Evolutionary conservation across 2,113 vertebrate genomes (phyloP), one percentile per base, ranked within the genome.

Genomic region (Ariopsis seemanni): DNA sequence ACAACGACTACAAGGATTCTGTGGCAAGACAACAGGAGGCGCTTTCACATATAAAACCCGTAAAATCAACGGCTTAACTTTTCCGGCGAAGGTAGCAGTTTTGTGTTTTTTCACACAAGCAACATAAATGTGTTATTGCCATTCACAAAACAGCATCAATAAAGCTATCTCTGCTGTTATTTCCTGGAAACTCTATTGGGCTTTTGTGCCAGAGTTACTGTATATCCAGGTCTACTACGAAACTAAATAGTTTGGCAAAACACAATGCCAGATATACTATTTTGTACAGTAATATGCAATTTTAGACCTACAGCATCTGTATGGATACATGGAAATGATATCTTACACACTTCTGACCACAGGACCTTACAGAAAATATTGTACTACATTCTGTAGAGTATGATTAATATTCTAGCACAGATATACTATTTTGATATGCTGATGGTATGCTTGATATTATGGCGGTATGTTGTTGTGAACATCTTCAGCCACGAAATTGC

Each of bases 1-100:
- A 81, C 57, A 22, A 81, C 22, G 20, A 92, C 91, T 90, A 92
- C 84, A 89, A 93, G 91, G 87, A 90, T 83, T 89, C 88, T 92
- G 91, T 90, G 90, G 90, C 91, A 91, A 91, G 91, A 89, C 91
- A 91, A 60, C 42, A 89, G 80, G 82, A 48, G 18, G 85, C 22
- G 79, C 30, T 25, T 42, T 60, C 30, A 12, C 11, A 22, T 62
- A 62, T 14, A 60, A 82, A 60, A 60, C 57, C n/a, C 1, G 27
- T 58, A 27, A 58, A 58, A 58, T 48, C 4, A 4, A 6, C 34
- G 17, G 71, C 34, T 74, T 74, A 74, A 75, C 48, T 75, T 75
- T 75, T 52, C 72, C 18, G 1, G 20, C 14, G 48, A 75, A 12
- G 48, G 48, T 27, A 80, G 15, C 53, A 30, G 78, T 27, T 78